phyloP scores from a whole-genome alignment of 2,113 vertebrate genomes.

The Bufo bufo region DNA sequence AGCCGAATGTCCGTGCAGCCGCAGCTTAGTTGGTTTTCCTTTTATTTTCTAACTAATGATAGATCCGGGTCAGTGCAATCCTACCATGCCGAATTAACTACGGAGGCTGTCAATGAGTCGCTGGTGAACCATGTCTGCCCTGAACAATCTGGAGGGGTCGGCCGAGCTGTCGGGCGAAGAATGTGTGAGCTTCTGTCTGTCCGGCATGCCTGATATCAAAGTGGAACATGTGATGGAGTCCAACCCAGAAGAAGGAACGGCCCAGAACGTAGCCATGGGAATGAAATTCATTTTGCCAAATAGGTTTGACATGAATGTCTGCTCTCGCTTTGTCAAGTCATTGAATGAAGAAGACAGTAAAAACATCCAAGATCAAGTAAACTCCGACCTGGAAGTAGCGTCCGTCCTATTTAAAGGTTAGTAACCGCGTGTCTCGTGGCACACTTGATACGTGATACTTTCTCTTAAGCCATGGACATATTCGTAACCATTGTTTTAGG shows the following conservation, averaged over 20 bases:
- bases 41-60: not conserved
- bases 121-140: constrained; percentile 69
- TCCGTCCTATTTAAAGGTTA: constrained; percentile 98
- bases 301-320: constrained; percentile 99
- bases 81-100: constrained; percentile 11
- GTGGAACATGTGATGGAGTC: constrained; percentile 82
- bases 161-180: constrained; percentile 81
- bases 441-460: no score
- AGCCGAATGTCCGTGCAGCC: no score
- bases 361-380: constrained; percentile 99
- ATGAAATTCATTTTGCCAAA: constrained; percentile 97
- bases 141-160: constrained; percentile 70
- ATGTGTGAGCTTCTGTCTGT: constrained; percentile 82
- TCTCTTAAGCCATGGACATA: no score
- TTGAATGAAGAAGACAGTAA: constrained; percentile 98
- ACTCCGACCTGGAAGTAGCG: constrained; percentile 97
- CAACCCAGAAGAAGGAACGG: constrained; percentile 71
- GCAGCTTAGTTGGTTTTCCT: no score
- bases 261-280: constrained; percentile 90
- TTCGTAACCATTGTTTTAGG: no score
- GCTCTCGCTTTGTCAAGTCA: constrained; percentile 96
- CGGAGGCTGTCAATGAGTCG: constrained; percentile 31
- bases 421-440: constrained; percentile 50
- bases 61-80: not conserved
- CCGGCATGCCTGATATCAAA: constrained; percentile 85